These are phyloP conservation scores for Mastomys coucha DNA, from an alignment of 2,113 vertebrate species.

Conservation along the genomic window DNA sequence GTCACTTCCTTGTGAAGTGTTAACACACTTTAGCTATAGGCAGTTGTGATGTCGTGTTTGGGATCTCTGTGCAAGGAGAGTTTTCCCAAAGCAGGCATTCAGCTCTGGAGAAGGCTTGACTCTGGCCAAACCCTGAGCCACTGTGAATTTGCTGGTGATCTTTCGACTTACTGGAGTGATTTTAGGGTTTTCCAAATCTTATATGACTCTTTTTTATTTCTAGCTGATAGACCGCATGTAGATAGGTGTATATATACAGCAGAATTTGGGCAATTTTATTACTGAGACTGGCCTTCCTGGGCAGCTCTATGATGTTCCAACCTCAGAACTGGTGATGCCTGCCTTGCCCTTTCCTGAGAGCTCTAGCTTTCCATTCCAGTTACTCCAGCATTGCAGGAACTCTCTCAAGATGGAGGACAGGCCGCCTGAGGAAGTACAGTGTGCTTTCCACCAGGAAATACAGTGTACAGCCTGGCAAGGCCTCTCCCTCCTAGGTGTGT, in stretches of 20 bases:
- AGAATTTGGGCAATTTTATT: slow-evolving; percentile 81
- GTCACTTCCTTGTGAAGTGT: too few relatives aligned
- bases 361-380: slow-evolving; percentile 82
- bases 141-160: too few relatives aligned
- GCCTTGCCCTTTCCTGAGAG: slow-evolving; percentile 82
- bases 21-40: too few relatives aligned
- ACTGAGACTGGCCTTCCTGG: slow-evolving; percentile 74
- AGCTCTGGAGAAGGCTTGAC: too few relatives aligned
- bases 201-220: slow-evolving; percentile 77
- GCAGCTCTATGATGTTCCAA: slow-evolving; percentile 64
- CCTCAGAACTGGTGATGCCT: slow-evolving; percentile 76
- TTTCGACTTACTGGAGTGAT: too few relatives aligned
- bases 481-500: slow-evolving; percentile 84
- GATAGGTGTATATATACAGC: slow-evolving; percentile 85
- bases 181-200: too few relatives aligned
- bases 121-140: too few relatives aligned
- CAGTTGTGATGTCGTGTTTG: too few relatives aligned
- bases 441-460: slow-evolving; percentile 67
- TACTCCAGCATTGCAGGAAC: slow-evolving; percentile 80
- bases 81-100: too few relatives aligned
- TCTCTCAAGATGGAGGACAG: slow-evolving; percentile 49
- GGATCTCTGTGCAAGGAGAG: too few relatives aligned
- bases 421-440: slow-evolving; percentile 75
- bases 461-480: background rate
- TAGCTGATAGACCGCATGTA: slow-evolving; percentile 81